Evolutionary conservation across 2,888 invertebrate genomes (phyloP), one percentile per base, ranked within the genome.

Genomic region (Linnaemya tessellans): DNA sequence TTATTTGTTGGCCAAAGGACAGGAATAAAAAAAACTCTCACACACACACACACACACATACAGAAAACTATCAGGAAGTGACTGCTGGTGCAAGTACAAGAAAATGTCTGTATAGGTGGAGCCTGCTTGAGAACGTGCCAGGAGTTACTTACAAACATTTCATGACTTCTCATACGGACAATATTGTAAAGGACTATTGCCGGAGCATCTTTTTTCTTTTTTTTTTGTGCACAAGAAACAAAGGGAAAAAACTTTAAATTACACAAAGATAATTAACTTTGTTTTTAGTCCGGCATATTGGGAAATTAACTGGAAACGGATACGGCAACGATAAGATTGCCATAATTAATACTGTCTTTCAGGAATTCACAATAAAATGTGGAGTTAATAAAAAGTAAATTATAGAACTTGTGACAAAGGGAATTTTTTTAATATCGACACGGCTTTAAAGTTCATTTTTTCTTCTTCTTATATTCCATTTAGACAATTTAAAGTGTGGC

Each of bases 1-100:
- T 67, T 67, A 74, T 73, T 80, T 73, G 73, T 51, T 80, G 73
- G 67, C 80, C 80, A 67, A 80, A 67, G 80, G 80, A 80, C 46
- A 51, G 41, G 38, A 46, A 67, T 3, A 15, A 0, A 25, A 13
- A 65, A 38, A 60, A 10, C 60, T 38, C n/a, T 8, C 38, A n/a
- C 38, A n/a, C 30, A 30, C 30, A 30, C 30, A 30, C 30, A 30
- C 30, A 30, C 30, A 30, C 30, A 30, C 30, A 30, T 30, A 68
- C 10, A 15, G n/a, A 18, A 68, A 68, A 46, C 67, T 56, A 46
- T 22, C 46, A 73, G 73, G 43, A 71, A 46, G 18, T 38, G 20
- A 54, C 25, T 60, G 8, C 25, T 18, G 4, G 13, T 22, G 68
- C 15, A 56, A 54, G n/a, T 30, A 49, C 11, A 15, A 22, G 11